Evolutionary conservation across 2,113 vertebrate genomes (phyloP).

Genomic region (Calypte anna): DNA sequence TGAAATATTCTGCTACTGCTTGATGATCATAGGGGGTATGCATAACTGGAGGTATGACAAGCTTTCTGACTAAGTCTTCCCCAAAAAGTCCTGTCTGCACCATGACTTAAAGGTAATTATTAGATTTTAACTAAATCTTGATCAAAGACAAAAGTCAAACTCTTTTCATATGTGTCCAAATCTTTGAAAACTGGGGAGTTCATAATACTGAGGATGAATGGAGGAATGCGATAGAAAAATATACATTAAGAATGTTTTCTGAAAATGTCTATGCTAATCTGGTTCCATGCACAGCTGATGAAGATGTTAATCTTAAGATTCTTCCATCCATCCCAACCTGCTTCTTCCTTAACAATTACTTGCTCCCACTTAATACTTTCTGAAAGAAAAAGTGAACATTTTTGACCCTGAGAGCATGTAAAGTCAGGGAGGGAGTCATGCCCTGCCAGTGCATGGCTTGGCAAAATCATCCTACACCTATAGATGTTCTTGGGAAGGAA

Average conservation of each 20-base stretch:
- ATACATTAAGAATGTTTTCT: not conserved
- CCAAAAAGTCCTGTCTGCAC: not conserved
- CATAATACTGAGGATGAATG: not conserved
- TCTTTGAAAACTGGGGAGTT: not conserved
- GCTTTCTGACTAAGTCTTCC: not conserved
- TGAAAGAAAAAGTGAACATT: not conserved
- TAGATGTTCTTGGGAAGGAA: not conserved
- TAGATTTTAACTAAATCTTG: not conserved
- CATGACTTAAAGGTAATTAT: not conserved
- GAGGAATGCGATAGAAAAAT: not conserved
- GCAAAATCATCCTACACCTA: not conserved
- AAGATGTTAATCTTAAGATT: not conserved
- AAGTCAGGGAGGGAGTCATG: fast-evolving
- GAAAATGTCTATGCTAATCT: not conserved
- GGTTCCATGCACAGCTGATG: fast-evolving
- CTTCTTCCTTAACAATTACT: not conserved
- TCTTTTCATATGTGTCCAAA: not conserved
- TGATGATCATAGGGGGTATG: fast-evolving
- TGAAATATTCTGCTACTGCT: not conserved
- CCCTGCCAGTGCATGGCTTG: not conserved
- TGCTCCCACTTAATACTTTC: not conserved
- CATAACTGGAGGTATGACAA: not conserved
- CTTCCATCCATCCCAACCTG: not conserved
- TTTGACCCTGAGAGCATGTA: not conserved
- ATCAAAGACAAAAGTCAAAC: not conserved